Conservation (phyloP, 2,113 vertebrate species). For the Leptosomus discolor region DNA sequence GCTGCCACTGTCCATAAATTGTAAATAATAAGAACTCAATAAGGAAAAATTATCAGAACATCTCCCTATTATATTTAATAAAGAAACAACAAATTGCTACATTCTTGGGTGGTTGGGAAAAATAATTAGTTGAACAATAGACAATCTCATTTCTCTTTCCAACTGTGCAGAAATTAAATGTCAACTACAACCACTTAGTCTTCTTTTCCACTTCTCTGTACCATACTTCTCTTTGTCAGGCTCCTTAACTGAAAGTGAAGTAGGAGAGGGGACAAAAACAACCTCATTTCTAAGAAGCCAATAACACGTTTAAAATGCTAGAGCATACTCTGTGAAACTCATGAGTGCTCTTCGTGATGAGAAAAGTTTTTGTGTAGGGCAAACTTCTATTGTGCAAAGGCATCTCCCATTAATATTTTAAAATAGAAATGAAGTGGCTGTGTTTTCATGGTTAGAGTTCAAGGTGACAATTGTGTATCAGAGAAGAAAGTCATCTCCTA, state of each 20-base stretch:
- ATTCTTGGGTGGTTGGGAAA: not conserved
- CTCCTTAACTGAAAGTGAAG: slow-evolving; percentile 51
- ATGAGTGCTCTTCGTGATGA: slow-evolving; percentile 6
- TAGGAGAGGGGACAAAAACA: not conserved
- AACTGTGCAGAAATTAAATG: slow-evolving; percentile 62
- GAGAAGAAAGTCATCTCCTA: not conserved
- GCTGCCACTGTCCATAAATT: slow-evolving; percentile 4
- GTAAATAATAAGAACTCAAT: slow-evolving; percentile 6
- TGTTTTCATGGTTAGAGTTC: not conserved
- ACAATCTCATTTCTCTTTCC: slow-evolving; percentile 58
- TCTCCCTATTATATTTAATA: slow-evolving; percentile 58
- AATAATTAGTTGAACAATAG: slow-evolving; percentile 34
- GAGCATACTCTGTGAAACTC: not conserved
- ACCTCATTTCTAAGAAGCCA: not conserved
- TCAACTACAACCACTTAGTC: slow-evolving; percentile 45
- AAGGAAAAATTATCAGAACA: slow-evolving; percentile 58
- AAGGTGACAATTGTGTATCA: not conserved
- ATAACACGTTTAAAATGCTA: slow-evolving; percentile 38
- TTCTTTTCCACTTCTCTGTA: slow-evolving; percentile 50
- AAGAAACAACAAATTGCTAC: slow-evolving; percentile 45
- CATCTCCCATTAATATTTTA: not conserved
- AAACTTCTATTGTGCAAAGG: not conserved
- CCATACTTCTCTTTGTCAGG: slow-evolving; percentile 10
- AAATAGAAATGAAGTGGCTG: not conserved
- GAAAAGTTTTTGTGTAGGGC: not conserved